A percentile compares a stretch with the other conserved stretches of the same genome.
These are phyloP conservation scores for Athalia circularis DNA, from an alignment of 2,888 invertebrate species.

Conservation along the genomic window DNA sequence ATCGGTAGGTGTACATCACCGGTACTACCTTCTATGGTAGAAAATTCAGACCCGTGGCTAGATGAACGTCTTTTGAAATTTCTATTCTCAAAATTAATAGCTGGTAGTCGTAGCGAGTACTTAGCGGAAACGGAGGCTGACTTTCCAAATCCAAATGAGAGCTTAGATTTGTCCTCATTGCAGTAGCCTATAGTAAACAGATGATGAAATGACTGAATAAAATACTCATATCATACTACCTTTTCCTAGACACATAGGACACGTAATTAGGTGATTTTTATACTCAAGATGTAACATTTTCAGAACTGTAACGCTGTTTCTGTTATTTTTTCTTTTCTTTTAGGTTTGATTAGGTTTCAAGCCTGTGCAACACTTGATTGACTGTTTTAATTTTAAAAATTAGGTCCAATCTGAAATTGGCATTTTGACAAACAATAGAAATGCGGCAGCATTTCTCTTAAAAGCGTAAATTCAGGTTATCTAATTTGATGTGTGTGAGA, in stretches of 20 bases:
- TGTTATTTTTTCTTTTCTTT: slow-evolving; percentile 7
- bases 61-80: slow-evolving; percentile 34
- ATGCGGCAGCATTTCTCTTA: not conserved
- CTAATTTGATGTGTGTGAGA: not conserved
- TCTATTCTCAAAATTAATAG: slow-evolving; percentile 35
- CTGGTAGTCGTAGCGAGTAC: slow-evolving; percentile 36
- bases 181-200: slow-evolving; percentile 13
- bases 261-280: slow-evolving; percentile 44
- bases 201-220: not conserved
- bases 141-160: not conserved
- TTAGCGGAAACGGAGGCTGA: slow-evolving; percentile 1
- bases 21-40: slow-evolving; percentile 17
- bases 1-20: slow-evolving; percentile 44
- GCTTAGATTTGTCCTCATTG: slow-evolving; percentile 25
- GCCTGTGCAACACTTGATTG: slow-evolving; percentile 7
- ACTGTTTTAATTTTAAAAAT: slow-evolving; percentile 11
- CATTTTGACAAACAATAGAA: slow-evolving; percentile 45
- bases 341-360: not conserved
- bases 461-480: not conserved
- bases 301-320: not conserved
- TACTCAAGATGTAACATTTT: slow-evolving; percentile 39
- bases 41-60: slow-evolving; percentile 28
- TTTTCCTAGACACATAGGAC: slow-evolving; percentile 53
- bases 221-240: slow-evolving; percentile 42
- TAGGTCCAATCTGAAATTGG: slow-evolving; percentile 20